Percentiles rank a stretch among this genome's conserved stretches.
phyloP scores from a whole-genome alignment of 1,140 invertebrate species.

The Portunus trituberculatus region DNA sequence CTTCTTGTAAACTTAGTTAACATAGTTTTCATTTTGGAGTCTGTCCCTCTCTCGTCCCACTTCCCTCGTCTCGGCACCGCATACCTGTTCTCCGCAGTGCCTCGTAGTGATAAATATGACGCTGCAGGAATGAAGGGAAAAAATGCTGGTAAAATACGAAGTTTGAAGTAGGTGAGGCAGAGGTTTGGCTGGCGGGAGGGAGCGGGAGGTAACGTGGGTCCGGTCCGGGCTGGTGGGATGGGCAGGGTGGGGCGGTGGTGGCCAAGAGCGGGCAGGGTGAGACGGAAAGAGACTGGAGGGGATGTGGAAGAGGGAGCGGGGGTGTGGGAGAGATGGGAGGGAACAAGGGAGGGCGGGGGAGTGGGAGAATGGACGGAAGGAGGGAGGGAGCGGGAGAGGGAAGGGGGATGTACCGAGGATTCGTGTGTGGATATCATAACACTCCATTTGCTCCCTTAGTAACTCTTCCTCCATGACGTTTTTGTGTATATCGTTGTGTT shows the following conservation, averaged over 20 bases:
- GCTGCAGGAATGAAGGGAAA: background rate
- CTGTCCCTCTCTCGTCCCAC: background rate
- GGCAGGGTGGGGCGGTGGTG: background rate
- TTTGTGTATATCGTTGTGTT: background rate
- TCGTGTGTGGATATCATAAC: background rate
- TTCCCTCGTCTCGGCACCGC: background rate
- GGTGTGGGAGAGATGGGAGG: background rate
- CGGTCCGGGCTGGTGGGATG: background rate
- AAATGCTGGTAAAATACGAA: slow-evolving; percentile 1
- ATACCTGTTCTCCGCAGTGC: background rate
- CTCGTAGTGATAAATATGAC: background rate
- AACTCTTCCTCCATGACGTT: background rate
- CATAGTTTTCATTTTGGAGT: background rate
- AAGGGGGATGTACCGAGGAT: background rate
- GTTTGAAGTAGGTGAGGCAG: background rate
- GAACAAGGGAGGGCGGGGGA: background rate
- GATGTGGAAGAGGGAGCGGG: background rate
- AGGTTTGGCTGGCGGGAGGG: background rate
- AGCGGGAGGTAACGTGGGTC: background rate
- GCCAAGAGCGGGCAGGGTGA: background rate
- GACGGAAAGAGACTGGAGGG: background rate
- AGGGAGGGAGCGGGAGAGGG: background rate
- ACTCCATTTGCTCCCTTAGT: background rate
- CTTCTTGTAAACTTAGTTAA: too few species aligned
- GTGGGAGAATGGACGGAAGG: background rate